phyloP scores from a whole-genome alignment of 2,797 vertebrate genomes.

The Platyrinchus mystaceus region DNA sequence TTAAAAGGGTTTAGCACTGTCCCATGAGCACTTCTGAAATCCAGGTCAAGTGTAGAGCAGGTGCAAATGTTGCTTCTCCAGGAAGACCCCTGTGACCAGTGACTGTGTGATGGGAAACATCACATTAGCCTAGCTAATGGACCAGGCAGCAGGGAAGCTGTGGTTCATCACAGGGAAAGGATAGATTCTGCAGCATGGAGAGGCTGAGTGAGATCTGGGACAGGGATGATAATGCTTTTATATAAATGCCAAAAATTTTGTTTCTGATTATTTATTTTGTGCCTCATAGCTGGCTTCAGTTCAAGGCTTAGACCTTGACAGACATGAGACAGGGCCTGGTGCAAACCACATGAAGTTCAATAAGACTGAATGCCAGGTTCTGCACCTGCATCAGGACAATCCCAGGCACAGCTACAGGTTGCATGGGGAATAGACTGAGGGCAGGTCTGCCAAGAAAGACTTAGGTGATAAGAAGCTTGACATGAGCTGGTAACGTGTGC shows the following conservation, averaged over 20 bases:
- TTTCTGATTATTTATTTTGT: not conserved
- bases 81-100: not conserved
- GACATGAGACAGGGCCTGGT: not conserved
- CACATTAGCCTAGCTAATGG: too few species aligned
- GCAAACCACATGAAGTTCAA: not conserved
- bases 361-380: not conserved
- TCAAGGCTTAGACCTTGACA: not conserved
- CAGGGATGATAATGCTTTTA: not conserved
- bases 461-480: not conserved
- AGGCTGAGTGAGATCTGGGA: not conserved
- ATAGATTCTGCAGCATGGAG: not conserved
- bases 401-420: not conserved
- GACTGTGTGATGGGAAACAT: not conserved
- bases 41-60: not conserved
- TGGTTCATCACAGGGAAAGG: not conserved
- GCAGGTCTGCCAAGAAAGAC: not conserved
- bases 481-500: accelerated
- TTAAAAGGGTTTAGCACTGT: not conserved
- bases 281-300: not conserved
- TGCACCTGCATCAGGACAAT: not conserved
- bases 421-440: not conserved
- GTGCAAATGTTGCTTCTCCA: not conserved
- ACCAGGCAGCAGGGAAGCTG: too few species aligned
- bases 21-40: not conserved
- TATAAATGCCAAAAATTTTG: not conserved